A percentile compares a stretch with the other conserved stretches of the same genome.
Evolutionary conservation across 2,888 invertebrate species (phyloP).

Genomic region (Campoplex capitator): DNA sequence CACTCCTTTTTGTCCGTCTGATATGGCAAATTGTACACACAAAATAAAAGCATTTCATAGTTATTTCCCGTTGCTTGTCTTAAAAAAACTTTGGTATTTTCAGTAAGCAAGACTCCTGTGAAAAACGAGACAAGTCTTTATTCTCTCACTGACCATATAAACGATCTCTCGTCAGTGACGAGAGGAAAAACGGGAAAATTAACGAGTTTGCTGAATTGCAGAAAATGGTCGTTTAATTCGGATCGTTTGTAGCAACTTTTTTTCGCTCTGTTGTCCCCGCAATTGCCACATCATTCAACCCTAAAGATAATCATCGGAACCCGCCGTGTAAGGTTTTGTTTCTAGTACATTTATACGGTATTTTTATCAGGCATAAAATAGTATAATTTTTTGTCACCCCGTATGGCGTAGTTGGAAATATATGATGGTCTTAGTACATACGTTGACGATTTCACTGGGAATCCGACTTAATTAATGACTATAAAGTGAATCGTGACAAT

Average conservation of each 20-base stretch:
- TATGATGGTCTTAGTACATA: background rate
- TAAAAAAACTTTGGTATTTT: constrained; percentile 52
- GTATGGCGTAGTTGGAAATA: background rate
- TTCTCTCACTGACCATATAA: constrained; percentile 14
- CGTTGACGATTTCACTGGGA: background rate
- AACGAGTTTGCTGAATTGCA: constrained; percentile 68
- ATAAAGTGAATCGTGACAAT: background rate
- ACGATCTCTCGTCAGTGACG: constrained; percentile 25
- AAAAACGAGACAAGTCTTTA: constrained; percentile 45
- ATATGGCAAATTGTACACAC: constrained; percentile 14
- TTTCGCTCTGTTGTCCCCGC: constrained; percentile 20
- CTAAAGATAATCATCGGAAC: constrained; percentile 31
- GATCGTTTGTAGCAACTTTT: constrained; percentile 37
- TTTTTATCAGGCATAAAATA: background rate
- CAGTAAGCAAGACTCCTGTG: constrained; percentile 28
- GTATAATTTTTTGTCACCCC: background rate
- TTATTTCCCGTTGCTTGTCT: constrained; percentile 52
- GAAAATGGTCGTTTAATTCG: constrained; percentile 64
- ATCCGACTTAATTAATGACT: background rate
- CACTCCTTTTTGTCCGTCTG: constrained; percentile 4
- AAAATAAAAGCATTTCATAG: constrained; percentile 44
- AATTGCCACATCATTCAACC: constrained; percentile 34
- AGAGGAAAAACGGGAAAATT: constrained; percentile 58
- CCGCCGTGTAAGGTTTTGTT: background rate
- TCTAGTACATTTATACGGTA: background rate